Percentiles rank a stretch among this genome's conserved stretches.
Evolutionary conservation across 2,113 vertebrate species (phyloP).

Genomic region (Calidris pugnax): DNA sequence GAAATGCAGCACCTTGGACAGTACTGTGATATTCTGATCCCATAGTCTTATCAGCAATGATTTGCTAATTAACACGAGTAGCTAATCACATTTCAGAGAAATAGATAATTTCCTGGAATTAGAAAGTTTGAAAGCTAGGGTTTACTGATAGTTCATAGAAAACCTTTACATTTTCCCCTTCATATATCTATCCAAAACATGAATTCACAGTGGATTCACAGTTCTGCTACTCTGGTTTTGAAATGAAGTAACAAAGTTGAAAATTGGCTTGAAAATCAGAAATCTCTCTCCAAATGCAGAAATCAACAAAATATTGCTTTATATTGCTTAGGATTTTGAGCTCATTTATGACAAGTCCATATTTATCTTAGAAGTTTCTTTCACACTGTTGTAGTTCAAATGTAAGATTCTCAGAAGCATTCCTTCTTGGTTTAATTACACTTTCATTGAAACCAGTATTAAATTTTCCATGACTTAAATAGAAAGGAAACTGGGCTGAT

Average conservation of each 20-base stretch:
- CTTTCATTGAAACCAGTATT: not conserved
- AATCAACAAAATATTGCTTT: not conserved
- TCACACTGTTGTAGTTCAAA: not conserved
- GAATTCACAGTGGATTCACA: not conserved
- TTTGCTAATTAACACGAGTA: not conserved
- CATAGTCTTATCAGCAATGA: not conserved
- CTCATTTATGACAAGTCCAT: not conserved
- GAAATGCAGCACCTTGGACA: not conserved
- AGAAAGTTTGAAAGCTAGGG: not conserved
- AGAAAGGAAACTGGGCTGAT: not conserved
- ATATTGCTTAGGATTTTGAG: not conserved
- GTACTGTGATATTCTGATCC: not conserved
- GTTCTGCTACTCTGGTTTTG: not conserved
- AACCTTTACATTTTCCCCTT: not conserved
- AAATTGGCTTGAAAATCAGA: not conserved
- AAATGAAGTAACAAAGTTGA: not conserved
- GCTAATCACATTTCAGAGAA: not conserved
- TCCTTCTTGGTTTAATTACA: not conserved
- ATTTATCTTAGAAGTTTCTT: not conserved
- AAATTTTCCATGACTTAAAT: not conserved
- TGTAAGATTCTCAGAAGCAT: not conserved
- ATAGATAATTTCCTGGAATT: not conserved
- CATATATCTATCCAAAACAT: not conserved
- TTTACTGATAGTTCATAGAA: not conserved
- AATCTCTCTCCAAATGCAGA: not conserved